Evolutionary conservation across 2,797 vertebrate species (phyloP).

Genomic region (Poecilia picta): DNA sequence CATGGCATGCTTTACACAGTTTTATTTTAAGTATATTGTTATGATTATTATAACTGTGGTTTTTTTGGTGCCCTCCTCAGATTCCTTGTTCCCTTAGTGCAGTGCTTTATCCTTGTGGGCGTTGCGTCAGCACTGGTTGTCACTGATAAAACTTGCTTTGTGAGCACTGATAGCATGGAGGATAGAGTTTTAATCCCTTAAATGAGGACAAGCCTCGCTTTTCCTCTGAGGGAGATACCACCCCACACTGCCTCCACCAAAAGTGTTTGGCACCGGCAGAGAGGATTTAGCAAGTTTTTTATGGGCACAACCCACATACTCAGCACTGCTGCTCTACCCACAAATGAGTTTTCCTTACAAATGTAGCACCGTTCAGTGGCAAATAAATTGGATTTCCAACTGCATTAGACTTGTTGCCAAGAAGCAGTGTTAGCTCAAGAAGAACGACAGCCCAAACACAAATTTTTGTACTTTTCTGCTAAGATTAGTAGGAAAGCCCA

Average conservation of each 20-base stretch:
- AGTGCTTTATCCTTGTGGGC: background rate
- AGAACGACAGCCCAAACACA: background rate
- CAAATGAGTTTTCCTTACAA: slow-evolving; percentile 5
- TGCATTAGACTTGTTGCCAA: background rate
- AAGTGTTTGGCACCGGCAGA: slow-evolving; percentile 11
- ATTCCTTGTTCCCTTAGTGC: background rate
- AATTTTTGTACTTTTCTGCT: background rate
- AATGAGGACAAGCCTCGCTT: background rate
- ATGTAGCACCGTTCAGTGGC: background rate
- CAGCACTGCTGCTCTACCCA: slow-evolving; percentile 1
- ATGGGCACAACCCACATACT: background rate
- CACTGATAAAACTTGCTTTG: background rate
- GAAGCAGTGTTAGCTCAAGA: background rate
- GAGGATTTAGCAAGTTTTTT: slow-evolving; percentile 8
- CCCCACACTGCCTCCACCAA: background rate
- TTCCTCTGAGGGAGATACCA: background rate
- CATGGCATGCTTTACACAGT: background rate
- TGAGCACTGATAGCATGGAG: background rate
- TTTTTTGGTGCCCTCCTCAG: background rate
- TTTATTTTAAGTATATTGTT: background rate
- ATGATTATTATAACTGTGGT: background rate
- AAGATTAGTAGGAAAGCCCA: background rate
- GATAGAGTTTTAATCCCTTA: background rate
- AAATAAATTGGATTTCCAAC: slow-evolving; percentile 1
- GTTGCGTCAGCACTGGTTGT: background rate